Percentiles rank a stretch among this genome's conserved stretches.
Evolutionary conservation across 1,140 invertebrate species (phyloP).

Genomic region (Drosophila sechellia): DNA sequence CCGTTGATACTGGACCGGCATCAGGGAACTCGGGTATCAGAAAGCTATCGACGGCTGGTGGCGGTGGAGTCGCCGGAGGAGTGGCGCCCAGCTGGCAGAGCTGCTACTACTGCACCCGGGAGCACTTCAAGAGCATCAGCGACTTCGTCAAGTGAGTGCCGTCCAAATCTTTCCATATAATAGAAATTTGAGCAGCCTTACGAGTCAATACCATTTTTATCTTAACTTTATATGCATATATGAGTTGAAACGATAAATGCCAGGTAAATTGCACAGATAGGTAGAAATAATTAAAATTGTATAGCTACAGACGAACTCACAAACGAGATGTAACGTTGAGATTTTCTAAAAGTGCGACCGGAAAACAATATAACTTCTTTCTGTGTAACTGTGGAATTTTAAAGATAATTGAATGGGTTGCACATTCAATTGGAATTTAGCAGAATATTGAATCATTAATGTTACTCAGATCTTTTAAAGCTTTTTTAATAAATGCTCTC

Average conservation of each 20-base stretch:
- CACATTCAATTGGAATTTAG: too few species aligned
- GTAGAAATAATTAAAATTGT: conserved; percentile 10
- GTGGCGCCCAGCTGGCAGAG: conserved; percentile 85
- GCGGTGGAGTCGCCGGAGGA: conserved; percentile 9
- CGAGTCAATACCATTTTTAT: not conserved
- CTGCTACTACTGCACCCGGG: conserved; percentile 86
- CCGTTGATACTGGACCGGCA: conserved; percentile 6
- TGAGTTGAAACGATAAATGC: not conserved
- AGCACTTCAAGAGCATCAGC: conserved; percentile 85
- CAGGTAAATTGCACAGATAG: not conserved
- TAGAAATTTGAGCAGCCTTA: too few species aligned
- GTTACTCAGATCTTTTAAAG: not conserved
- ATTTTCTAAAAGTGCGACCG: too few species aligned
- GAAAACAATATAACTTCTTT: not conserved
- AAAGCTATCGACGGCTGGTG: conserved; percentile 50
- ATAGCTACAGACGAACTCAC: not conserved
- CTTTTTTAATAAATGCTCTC: too few species aligned
- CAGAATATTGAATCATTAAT: too few species aligned
- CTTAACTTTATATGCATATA: not conserved
- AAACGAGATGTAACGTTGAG: not conserved
- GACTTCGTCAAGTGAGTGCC: conserved; percentile 86
- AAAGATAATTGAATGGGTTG: too few species aligned
- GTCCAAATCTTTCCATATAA: not conserved
- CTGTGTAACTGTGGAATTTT: too few species aligned
- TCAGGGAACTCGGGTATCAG: conserved; percentile 8